Evolutionary conservation across 1,140 invertebrate species (phyloP), one percentile per base, ranked within the genome.

Genomic region (Panagrolaimus sp.): DNA sequence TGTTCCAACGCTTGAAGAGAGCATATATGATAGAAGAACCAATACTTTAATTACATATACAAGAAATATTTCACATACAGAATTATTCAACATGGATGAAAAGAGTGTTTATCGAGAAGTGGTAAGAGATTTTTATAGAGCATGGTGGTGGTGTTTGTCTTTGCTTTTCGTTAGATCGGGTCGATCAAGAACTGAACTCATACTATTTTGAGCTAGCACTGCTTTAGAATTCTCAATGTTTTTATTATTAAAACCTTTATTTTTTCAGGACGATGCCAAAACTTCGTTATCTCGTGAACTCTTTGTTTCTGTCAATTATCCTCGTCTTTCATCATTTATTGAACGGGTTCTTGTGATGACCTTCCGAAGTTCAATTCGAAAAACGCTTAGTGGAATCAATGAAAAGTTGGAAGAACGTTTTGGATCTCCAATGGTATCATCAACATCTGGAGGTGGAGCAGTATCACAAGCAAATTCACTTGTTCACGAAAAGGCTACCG

Each of bases 11-110:
- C 21, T 79, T 14, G 78, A 79, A 63, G 78, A 79, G 45, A 74
- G 73, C 28, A 64, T 79, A 38, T 79, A 63, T 55, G 73, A 81
- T 68, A 38, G 75, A 17, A 58, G 45, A 7, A 74, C 72, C 15
- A 72, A 73, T 7, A 82, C 69, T 12, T 65, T 82, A 1, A 65
- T 67, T 0, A 80, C 80, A 4, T 80, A 83, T 65, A 82, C 80
- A 12, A 32, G 80, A 62, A 82, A 82, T 67, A 70, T 83, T 46
- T 72, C 77, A 1, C 72, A 70, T 55, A 45, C 45, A 44, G 65
- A 80, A 3, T 62, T 75, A 15, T 71, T 83, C 43, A 26, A 71
- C 10, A 71, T 79, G 71, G 71, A 70, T 24, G 78, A 79, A 26
- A 75, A 67, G 15, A 79, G 77, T 47, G 15, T 47, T 32, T 78